phyloP scores from a whole-genome alignment of 2,797 vertebrate species.

The Prunella strophiata region DNA sequence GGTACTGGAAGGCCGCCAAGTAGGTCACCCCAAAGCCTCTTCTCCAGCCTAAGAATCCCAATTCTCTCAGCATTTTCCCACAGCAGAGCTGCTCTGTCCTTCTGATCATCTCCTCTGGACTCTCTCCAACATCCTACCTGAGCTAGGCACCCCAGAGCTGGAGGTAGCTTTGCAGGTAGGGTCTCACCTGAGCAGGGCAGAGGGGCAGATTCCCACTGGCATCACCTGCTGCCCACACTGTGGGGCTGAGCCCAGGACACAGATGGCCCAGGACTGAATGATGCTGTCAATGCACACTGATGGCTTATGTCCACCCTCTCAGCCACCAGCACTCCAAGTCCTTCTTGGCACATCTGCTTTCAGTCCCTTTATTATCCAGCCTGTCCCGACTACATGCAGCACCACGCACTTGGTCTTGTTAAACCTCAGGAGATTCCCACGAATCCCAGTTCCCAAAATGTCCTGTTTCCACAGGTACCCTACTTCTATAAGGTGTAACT shows the following conservation, averaged over 20 bases:
- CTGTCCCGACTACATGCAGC: not conserved
- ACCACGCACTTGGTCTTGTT: not conserved
- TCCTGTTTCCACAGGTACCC: not conserved
- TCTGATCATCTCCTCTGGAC: not conserved
- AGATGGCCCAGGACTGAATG: not conserved
- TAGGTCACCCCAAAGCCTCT: not conserved
- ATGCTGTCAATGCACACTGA: not conserved
- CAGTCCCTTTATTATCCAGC: not conserved
- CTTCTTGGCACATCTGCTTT: not conserved
- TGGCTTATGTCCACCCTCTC: not conserved
- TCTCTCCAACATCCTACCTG: not conserved
- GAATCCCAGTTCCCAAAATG: not conserved
- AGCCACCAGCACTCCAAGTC: not conserved
- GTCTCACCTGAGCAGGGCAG: not conserved
- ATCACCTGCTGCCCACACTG: not conserved
- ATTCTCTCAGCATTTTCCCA: not conserved
- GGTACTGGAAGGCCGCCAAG: not conserved
- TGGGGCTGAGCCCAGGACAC: not conserved
- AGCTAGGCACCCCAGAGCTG: not conserved
- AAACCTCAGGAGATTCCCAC: not conserved
- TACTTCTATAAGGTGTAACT: not conserved
- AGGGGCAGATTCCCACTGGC: not conserved
- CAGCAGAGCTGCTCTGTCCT: not conserved
- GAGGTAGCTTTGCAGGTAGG: not conserved
- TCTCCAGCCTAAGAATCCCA: not conserved